Evolutionary conservation across 1,140 invertebrate genomes (phyloP), one percentile per base, ranked within the genome.

Genomic region (Copidosoma floridanum): DNA sequence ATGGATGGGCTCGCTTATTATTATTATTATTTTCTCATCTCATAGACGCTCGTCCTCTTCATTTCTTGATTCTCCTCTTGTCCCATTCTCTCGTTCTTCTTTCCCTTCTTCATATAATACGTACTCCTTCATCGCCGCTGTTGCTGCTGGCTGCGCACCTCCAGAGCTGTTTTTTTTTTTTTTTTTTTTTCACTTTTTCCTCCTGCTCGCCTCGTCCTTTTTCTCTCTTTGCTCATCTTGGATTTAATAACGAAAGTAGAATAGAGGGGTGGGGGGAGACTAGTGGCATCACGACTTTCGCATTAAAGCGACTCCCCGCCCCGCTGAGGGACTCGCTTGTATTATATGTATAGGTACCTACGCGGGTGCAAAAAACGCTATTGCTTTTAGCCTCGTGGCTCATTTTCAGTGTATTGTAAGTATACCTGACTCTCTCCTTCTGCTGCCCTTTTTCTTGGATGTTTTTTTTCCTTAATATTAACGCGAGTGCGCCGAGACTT

Each of bases 11-110:
- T 78, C 73, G 71, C 76, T 79, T 76, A 80, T 78, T 79, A 76
- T 80, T 79, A 80, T 80, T 80, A 79, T 80, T 79, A 79, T 79
- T 79, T 79, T 80, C 77, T 79, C 76, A 77, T 80, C 76, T 78
- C 76, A 78, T 77, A 79, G 76, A 79, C 76, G 71, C 70, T 73
- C 68, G 72, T 67, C 67, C 61, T 59, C 65, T 64, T 71, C 72
- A 74, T 71, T 69, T 75, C 69, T 65, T 53, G 32, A 58, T 61
- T 61, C 59, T 56, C 40, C 29, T 58, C 65, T 57, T 59, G 58
- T 46, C 53, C 69, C 47, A 48, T 61, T 44, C 10, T 46, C 50
- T 53, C 37, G 59, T 50, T 71, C 57, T 63, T 59, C 58, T 61
- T 55, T 59, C 67, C 63, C 51, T 29, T 29, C 27, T 27, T 77